Base-by-base conservation (phyloP, 2,888 invertebrate species). In the Zygogramma bicolorata region DNA sequence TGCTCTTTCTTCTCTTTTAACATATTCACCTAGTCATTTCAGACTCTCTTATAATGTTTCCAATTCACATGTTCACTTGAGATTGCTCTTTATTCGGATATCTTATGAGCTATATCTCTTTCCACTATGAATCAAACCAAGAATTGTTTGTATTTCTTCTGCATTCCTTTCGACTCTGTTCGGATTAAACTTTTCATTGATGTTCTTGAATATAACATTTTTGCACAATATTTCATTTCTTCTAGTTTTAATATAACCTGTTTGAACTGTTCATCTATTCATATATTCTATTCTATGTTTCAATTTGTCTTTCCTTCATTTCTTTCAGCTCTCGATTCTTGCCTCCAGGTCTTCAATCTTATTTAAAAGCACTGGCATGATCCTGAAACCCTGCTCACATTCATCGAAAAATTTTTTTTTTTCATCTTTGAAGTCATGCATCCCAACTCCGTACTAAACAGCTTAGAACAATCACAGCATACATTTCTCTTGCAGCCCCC, bases 181-280 rank as follows among this genome's bases (percentile, higher is more conserved):
- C 18, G 8, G 60, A 60, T 60, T 60, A 38, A 38, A 60, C 20
- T 34, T 34, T 60, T 60, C 60, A 34, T 18, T 38, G 20, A 60
- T 60, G 38, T 60, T 60, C 38, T 60, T 20, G 20, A 60, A 60
- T 60, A 60, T 60, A 38, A 60, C 60, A 60, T 60, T 60, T 60
- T 60, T 60, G 34, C 60, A n/a, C 59, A 59, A 59, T 59, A 59
- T 25, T 59, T 59, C 29, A 27, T 59, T 59, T 59, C 59, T 59
- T 59, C 15, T 31, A 59, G 27, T 58, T 58, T n/a, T 31, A 29
- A 29, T 57, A 31, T 65, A 57, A 38, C 18, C 20, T 49, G 34
- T 59, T n/a, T 27, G 57, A 59, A 59, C 29, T 59, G 34, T 34
- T 34, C 13, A 34, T 34, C 5, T 34, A 13, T 34, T 34, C 34